phyloP scores from a whole-genome alignment of 2,888 invertebrate genomes.

The Xylota segnis region DNA sequence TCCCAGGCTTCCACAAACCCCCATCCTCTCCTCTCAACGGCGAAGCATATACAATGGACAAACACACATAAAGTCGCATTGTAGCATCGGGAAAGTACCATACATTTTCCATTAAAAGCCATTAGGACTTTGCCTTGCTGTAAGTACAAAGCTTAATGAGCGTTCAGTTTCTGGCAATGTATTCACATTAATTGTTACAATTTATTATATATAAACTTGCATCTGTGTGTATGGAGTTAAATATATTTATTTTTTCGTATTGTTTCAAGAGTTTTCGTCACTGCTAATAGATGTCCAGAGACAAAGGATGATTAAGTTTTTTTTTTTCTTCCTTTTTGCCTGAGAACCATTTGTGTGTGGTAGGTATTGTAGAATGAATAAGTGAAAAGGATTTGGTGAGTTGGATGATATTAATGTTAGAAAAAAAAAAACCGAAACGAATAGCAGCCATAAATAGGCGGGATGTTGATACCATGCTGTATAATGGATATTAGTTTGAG shows the following conservation, averaged over 20 bases:
- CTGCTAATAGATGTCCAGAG: conserved; percentile 55
- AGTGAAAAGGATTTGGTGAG: conserved; percentile 38
- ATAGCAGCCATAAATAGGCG: neutral
- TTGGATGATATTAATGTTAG: conserved; percentile 21
- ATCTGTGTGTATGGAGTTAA: neutral
- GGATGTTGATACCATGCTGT: neutral
- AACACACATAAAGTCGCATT: conserved; percentile 12
- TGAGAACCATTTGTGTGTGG: conserved; percentile 2
- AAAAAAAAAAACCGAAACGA: neutral
- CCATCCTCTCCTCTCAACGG: conserved; percentile 22
- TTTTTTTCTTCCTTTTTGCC: conserved; percentile 33
- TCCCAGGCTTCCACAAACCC: conserved; percentile 23
- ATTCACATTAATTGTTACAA: conserved; percentile 72
- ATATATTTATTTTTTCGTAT: conserved; percentile 13
- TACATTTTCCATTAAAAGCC: conserved; percentile 76
- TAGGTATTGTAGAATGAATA: conserved; percentile 32
- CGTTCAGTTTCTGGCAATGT: conserved; percentile 65
- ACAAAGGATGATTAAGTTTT: conserved; percentile 51
- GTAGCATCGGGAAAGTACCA: conserved; percentile 47
- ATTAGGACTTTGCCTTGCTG: conserved; percentile 65
- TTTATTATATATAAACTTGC: conserved; percentile 57
- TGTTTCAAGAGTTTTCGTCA: conserved; percentile 55
- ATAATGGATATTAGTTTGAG: conserved; percentile 22
- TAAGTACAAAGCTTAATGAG: conserved; percentile 70
- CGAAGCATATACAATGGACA: conserved; percentile 22